Evolutionary conservation across 2,888 invertebrate genomes (phyloP).

Genomic region (Drosophila anomelani): DNA sequence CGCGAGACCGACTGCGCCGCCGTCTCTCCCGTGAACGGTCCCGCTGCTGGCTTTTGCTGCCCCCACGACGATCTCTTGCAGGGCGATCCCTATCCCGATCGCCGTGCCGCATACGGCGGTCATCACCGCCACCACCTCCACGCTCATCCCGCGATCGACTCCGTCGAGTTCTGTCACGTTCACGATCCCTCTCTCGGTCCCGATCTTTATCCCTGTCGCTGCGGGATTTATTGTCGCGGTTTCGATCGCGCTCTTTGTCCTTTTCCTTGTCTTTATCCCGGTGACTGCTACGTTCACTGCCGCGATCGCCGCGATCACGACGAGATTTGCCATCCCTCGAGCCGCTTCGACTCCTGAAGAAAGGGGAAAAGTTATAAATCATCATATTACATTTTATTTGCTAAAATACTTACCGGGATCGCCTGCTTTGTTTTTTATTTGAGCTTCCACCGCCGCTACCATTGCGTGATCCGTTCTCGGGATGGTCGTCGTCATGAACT

Average conservation of each 20-base stretch:
- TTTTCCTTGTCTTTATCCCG: constrained; percentile 56
- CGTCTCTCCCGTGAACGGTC: constrained; percentile 67
- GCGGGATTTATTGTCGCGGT: constrained; percentile 46
- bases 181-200: constrained; percentile 44
- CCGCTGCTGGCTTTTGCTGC: constrained; percentile 56
- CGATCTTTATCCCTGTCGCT: constrained; percentile 52
- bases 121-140: constrained; percentile 48
- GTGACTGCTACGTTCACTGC: constrained; percentile 76
- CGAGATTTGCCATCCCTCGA: constrained; percentile 73
- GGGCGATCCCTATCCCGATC: constrained; percentile 65
- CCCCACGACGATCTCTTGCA: constrained; percentile 77
- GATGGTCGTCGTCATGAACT: constrained; percentile 58
- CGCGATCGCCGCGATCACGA: constrained; percentile 83
- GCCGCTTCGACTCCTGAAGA: constrained; percentile 78
- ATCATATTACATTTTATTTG: too few relatives aligned
- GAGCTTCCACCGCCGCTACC: constrained; percentile 49
- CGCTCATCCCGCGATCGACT: constrained; percentile 77
- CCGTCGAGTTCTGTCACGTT: constrained; percentile 39
- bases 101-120: constrained; percentile 37
- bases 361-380: background rate
- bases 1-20: constrained; percentile 74
- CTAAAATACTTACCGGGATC: constrained; percentile 59
- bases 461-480: constrained; percentile 62
- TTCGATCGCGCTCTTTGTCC: constrained; percentile 70
- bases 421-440: constrained; percentile 62